phyloP scores from a whole-genome alignment of 2,113 vertebrate species.

The Catharus minimus region DNA sequence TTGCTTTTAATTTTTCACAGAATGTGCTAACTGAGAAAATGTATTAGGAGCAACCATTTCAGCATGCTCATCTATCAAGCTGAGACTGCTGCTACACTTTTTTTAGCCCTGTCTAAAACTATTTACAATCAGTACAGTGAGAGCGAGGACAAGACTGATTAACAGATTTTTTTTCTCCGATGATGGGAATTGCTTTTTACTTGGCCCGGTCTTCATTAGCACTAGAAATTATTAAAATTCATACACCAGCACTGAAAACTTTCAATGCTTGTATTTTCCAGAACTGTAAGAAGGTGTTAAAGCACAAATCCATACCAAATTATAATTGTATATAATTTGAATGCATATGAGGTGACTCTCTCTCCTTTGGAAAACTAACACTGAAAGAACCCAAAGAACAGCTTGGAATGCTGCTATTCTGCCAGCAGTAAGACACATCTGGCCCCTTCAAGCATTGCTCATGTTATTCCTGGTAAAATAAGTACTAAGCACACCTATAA shows the following conservation, averaged over 20 bases:
- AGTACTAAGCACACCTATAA: background rate
- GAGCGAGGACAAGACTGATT: background rate
- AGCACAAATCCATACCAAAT: background rate
- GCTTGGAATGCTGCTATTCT: background rate
- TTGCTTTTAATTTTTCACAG: slow-evolving; percentile 26
- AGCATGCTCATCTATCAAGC: background rate
- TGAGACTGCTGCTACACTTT: background rate
- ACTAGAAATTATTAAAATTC: slow-evolving; percentile 29
- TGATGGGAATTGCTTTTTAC: slow-evolving; percentile 16
- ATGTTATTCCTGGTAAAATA: slow-evolving; percentile 15
- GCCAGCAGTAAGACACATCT: background rate
- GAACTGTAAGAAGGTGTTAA: slow-evolving; percentile 1
- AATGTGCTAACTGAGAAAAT: background rate
- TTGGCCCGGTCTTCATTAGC: background rate
- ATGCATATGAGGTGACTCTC: background rate
- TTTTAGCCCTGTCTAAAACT: slow-evolving; percentile 41
- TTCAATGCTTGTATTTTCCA: background rate
- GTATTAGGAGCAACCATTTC: background rate
- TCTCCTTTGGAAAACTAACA: background rate
- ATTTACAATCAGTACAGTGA: background rate
- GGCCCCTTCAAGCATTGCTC: background rate
- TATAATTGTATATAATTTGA: background rate
- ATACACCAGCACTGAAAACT: background rate
- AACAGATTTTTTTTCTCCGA: background rate
- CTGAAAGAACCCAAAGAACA: background rate